Conservation (phyloP, 2,113 vertebrate species). For the Paratilapia polleni region DNA sequence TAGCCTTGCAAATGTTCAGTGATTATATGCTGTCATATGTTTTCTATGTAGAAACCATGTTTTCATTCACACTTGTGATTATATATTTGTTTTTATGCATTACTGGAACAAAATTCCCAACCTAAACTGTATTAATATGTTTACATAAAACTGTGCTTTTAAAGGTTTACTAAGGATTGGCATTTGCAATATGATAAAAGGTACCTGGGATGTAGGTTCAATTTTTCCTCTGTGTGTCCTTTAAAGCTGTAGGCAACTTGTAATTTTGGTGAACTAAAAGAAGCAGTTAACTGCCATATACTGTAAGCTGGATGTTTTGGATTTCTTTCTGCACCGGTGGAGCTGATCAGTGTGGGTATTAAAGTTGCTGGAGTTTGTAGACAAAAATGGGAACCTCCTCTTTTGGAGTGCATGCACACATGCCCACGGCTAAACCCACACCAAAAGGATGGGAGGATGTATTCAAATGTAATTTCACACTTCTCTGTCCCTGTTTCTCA, state of each 20-base stretch:
- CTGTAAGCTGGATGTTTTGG: constrained; percentile 29
- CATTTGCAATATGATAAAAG: neutral
- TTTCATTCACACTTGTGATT: neutral
- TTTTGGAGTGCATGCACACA: constrained; percentile 4
- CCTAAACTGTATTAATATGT: neutral
- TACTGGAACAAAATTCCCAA: accelerated
- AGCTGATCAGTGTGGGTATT: constrained; percentile 15
- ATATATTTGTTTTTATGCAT: neutral
- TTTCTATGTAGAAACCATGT: neutral
- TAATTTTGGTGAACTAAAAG: constrained; percentile 8
- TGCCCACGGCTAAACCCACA: neutral
- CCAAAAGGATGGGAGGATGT: constrained; percentile 9
- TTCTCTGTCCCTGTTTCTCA: constrained; percentile 42
- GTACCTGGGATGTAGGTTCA: neutral
- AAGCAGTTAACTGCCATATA: constrained; percentile 34
- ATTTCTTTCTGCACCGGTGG: constrained; percentile 21
- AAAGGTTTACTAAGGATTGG: neutral
- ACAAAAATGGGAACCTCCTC: constrained; percentile 19
- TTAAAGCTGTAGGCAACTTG: constrained; percentile 5
- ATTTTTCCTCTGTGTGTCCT: constrained; percentile 5
- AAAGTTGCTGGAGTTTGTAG: neutral
- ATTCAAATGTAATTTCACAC: constrained; percentile 62
- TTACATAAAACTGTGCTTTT: neutral
- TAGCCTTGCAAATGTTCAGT: neutral
- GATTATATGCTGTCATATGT: neutral